phyloP scores from a whole-genome alignment of 2,113 vertebrate species.

The Neolamprologus kungweensis region DNA sequence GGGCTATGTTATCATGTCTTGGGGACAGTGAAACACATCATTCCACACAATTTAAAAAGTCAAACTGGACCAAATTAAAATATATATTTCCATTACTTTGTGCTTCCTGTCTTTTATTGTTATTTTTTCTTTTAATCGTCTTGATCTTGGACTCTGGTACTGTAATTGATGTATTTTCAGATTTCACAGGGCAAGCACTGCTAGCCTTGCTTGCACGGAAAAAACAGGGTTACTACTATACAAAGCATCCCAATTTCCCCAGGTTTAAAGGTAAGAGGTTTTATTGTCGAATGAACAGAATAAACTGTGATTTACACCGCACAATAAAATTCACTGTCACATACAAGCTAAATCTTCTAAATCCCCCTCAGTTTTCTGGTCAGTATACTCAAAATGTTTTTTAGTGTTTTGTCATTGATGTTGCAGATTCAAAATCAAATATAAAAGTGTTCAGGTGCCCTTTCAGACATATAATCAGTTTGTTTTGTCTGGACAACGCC shows the following conservation, averaged over 20 bases:
- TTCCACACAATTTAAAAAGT: background rate
- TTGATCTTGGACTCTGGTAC: background rate
- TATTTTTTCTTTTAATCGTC: background rate
- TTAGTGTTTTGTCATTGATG: background rate
- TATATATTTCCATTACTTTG: background rate
- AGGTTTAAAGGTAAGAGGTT: background rate
- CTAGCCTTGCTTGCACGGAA: background rate
- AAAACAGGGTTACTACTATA: background rate
- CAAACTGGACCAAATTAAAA: background rate
- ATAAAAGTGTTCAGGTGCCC: background rate
- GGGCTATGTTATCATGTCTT: background rate
- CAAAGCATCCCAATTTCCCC: background rate
- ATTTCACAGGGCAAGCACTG: background rate
- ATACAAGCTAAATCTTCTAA: background rate
- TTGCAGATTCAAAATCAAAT: background rate
- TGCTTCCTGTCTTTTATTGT: background rate
- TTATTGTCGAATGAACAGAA: background rate
- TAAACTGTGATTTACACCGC: background rate
- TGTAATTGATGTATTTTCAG: background rate
- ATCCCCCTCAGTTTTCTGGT: background rate
- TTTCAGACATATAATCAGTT: background rate
- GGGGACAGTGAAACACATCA: background rate
- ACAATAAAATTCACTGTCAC: background rate
- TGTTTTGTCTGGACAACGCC: constrained; percentile 3
- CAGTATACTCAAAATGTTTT: background rate